Percentiles rank a stretch among this genome's conserved stretches.
These are phyloP conservation scores for Diachrysia chrysitis DNA, from an alignment of 2,888 invertebrate genomes.

Conservation along the genomic window DNA sequence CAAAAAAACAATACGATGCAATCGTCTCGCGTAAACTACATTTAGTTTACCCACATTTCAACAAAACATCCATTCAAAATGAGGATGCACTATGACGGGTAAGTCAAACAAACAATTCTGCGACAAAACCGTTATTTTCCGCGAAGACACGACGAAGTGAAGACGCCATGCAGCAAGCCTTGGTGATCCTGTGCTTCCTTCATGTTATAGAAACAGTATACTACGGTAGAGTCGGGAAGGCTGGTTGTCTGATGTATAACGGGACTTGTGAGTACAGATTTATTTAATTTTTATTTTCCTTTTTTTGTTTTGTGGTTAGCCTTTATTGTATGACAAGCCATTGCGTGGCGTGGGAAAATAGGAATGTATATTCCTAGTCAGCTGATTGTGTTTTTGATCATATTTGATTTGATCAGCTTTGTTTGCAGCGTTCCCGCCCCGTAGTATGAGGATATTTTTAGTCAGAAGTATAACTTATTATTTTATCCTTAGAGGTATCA, in stretches of 20 bases:
- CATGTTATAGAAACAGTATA: slow-evolving; percentile 65
- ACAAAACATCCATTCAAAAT: slow-evolving; percentile 38
- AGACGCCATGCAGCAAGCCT: slow-evolving; percentile 51
- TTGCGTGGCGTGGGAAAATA: no score
- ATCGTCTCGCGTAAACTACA: background rate
- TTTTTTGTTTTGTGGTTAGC: no score
- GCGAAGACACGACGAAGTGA: slow-evolving; percentile 12
- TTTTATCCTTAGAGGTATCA: no score
- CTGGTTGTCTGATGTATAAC: slow-evolving; percentile 76
- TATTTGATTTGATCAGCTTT: no score
- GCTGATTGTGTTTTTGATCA: no score
- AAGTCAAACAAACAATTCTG: slow-evolving; percentile 24
- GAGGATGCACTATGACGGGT: slow-evolving; percentile 15
- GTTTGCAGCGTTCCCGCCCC: no score
- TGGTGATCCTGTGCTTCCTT: slow-evolving; percentile 61
- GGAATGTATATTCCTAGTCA: no score
- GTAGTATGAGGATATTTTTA: no score
- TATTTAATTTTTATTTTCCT: slow-evolving; percentile 10
- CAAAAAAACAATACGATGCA: background rate
- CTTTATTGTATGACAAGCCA: no score
- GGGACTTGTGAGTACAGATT: slow-evolving; percentile 76
- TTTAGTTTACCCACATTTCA: background rate
- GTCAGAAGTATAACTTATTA: no score
- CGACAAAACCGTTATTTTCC: slow-evolving; percentile 31
- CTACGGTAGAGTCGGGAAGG: slow-evolving; percentile 71